Evolutionary conservation across 2,888 invertebrate species (phyloP), one percentile per base, ranked within the genome.

Genomic region (Cheilosia pagana): DNA sequence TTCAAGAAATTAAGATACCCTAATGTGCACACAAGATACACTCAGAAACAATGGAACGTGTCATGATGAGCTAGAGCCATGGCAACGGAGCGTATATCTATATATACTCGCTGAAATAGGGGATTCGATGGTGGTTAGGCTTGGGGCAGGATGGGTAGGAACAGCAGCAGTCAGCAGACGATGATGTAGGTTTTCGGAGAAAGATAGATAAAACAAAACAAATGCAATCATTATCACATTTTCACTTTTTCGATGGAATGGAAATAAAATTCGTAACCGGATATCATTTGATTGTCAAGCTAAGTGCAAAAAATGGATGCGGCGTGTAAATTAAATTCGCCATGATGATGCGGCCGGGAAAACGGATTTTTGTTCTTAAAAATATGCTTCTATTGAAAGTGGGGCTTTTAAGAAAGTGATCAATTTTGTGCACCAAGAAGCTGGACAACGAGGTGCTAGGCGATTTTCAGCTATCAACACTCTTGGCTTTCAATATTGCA

Each of bases 1-100:
- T 65, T 59, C 74, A 62, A 70, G 75, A 81, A 75, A 81, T 81
- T 81, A 71, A 82, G 81, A 82, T 82, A 82, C 82, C 78, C 78
- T 82, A 82, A 82, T 82, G 78, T 82, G 82, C 78, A 78, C 78
- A 78, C 67, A 67, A 82, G 71, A 78, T 82, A 81, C 76, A 53
- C 76, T 70, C 41, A 50, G 55, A 78, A 78, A 82, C 78, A 82
- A 82, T 78, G 82, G 78, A 82, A 82, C 28, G 67, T 77, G 76
- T 70, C 71, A 52, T 16, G 55, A 59, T 21, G 55, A 59, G 52
- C 68, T 25, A 43, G 39, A 76, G 77, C 71, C 70, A 71, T 82
- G 65, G 28, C 81, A 82, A 82, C 81, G 50, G 67, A 55, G 55
- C 53, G 68, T 31, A 35, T n/a, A n/a, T n/a, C n/a, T n/a, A n/a